Percentiles rank a stretch among this genome's conserved stretches.
Evolutionary conservation across 2,113 vertebrate species (phyloP).

Genomic region (Paratilapia polleni): DNA sequence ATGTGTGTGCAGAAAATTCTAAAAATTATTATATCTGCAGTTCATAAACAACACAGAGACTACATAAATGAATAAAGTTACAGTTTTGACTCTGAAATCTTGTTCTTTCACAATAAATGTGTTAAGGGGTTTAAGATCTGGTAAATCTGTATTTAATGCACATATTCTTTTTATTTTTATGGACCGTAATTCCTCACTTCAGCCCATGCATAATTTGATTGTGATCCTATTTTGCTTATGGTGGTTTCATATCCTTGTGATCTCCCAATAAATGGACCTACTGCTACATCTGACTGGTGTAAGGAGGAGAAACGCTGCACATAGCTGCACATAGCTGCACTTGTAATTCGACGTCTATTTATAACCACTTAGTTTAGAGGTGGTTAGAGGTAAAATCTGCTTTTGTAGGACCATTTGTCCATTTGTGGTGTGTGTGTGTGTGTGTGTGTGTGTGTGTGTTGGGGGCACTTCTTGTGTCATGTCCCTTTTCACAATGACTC

Average conservation of each 20-base stretch:
- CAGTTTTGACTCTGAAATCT: background rate
- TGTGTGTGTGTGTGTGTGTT: no score
- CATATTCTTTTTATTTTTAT: background rate
- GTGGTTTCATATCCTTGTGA: background rate
- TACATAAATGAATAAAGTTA: background rate
- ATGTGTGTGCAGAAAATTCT: background rate
- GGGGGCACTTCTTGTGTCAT: conserved; percentile 77
- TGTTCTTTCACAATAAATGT: background rate
- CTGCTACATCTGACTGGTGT: background rate
- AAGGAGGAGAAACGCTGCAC: background rate
- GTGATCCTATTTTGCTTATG: background rate
- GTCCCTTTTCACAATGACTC: conserved; percentile 80
- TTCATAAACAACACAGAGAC: background rate
- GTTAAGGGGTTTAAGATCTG: background rate
- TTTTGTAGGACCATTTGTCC: conserved; percentile 16
- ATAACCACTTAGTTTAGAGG: background rate
- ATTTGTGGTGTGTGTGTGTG: conserved; percentile 20
- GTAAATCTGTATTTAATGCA: background rate
- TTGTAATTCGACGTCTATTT: background rate
- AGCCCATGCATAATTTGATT: background rate
- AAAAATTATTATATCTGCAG: background rate
- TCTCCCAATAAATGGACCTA: background rate
- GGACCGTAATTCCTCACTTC: background rate
- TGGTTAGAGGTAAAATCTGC: background rate
- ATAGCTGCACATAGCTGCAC: background rate